Percentiles rank a stretch among this genome's conserved stretches.
These are phyloP conservation scores for Gobius niger DNA, from an alignment of 2,113 vertebrate genomes.

Conservation along the genomic window DNA sequence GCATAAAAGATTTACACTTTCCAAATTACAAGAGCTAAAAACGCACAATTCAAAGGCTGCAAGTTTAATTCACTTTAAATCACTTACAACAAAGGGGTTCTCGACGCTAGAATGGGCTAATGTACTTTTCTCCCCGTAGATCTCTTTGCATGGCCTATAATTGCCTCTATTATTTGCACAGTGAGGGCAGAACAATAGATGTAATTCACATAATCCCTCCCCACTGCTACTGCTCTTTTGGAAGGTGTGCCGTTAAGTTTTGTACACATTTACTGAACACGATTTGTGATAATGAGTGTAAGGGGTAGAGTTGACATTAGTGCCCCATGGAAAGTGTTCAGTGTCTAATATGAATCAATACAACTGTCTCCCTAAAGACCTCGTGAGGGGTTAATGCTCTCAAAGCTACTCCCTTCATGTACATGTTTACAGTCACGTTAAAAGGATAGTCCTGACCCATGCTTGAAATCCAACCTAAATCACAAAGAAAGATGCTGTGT, in stretches of 20 bases:
- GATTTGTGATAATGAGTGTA: constrained; percentile 35
- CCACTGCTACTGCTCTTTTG: constrained; percentile 24
- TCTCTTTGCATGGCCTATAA: constrained; percentile 41
- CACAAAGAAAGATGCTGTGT: constrained; percentile 19
- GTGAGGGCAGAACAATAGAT: constrained; percentile 47
- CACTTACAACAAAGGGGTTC: constrained; percentile 44
- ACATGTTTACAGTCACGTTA: constrained; percentile 27
- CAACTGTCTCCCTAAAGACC: constrained; percentile 38
- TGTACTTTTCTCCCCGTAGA: constrained; percentile 37
- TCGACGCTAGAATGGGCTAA: constrained; percentile 35
- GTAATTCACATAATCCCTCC: constrained; percentile 32
- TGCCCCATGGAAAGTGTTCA: constrained; percentile 19
- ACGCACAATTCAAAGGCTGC: neutral
- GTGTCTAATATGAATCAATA: constrained; percentile 46
- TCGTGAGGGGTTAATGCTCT: constrained; percentile 46
- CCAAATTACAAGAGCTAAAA: neutral
- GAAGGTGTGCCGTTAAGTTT: neutral
- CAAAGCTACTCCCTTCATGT: constrained; percentile 36
- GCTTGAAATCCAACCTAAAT: constrained; percentile 45
- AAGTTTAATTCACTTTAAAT: constrained; percentile 13
- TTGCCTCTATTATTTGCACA: constrained; percentile 49
- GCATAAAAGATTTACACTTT: neutral
- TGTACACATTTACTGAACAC: constrained; percentile 23
- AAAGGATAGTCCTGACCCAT: constrained; percentile 32
- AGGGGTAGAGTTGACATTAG: constrained; percentile 21